phyloP scores from a whole-genome alignment of 1,140 invertebrate species.

The Drosophila prosaltans region DNA sequence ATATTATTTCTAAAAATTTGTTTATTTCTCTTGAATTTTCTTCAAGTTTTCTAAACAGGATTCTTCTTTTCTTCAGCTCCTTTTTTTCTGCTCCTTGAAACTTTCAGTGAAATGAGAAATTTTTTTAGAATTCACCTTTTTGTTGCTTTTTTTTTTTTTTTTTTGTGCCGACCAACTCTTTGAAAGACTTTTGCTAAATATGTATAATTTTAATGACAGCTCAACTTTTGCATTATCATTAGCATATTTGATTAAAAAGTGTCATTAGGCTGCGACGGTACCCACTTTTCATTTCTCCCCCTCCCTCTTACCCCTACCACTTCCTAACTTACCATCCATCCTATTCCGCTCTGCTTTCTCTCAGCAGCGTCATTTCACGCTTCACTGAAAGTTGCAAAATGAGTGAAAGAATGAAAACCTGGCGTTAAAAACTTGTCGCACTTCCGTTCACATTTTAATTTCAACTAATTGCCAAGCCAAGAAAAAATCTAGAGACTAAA shows the following conservation, averaged over 20 bases:
- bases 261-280: conserved; percentile 61
- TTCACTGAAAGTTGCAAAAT: conserved; percentile 68
- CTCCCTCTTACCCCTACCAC: background rate
- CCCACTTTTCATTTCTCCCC: background rate
- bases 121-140: too few species aligned
- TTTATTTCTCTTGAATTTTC: too few species aligned
- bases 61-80: background rate
- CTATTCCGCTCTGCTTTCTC: conserved; percentile 13
- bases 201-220: conserved; percentile 56
- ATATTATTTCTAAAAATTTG: too few species aligned
- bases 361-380: conserved; percentile 49
- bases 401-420: conserved; percentile 29
- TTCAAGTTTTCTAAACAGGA: background rate
- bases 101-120: background rate
- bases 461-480: conserved; percentile 71
- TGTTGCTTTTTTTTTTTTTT: too few species aligned
- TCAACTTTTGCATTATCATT: conserved; percentile 69
- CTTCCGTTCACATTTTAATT: conserved; percentile 73
- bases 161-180: background rate
- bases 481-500: conserved; percentile 26
- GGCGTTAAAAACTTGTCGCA: conserved; percentile 58
- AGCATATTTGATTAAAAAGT: conserved; percentile 82
- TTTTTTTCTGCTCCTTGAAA: background rate
- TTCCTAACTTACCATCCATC: background rate
- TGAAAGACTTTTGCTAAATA: conserved; percentile 30